These are phyloP conservation scores for Microplitis mediator DNA, from an alignment of 1,140 invertebrate species.

Conservation along the genomic window DNA sequence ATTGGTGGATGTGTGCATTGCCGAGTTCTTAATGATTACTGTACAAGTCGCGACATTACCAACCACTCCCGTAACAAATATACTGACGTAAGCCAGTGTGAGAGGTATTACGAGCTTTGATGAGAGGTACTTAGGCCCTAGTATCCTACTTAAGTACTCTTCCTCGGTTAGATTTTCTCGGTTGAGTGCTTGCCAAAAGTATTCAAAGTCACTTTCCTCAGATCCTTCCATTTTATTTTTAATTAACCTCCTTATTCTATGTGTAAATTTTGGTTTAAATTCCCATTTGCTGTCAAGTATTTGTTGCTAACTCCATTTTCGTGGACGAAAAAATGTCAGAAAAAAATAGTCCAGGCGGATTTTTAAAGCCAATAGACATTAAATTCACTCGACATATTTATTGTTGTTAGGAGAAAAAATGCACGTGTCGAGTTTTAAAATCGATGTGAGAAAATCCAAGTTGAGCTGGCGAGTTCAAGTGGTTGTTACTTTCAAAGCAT, in stretches of 20 bases:
- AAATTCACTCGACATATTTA: too few relatives aligned
- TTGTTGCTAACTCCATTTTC: too few relatives aligned
- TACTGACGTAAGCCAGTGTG: slow-evolving; percentile 76
- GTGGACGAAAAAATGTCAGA: too few relatives aligned
- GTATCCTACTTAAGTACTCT: slow-evolving; percentile 50
- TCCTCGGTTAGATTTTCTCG: slow-evolving; percentile 48
- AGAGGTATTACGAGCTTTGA: slow-evolving; percentile 65
- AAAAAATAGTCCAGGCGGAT: too few relatives aligned
- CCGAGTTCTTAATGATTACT: slow-evolving; percentile 83
- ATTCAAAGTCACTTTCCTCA: slow-evolving; percentile 20
- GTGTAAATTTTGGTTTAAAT: too few relatives aligned
- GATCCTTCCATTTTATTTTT: slow-evolving; percentile 3
- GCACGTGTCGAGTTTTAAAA: neutral
- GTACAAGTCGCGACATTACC: slow-evolving; percentile 89
- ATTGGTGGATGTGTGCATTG: slow-evolving; percentile 86
- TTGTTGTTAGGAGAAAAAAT: neutral
- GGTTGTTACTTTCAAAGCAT: too few relatives aligned
- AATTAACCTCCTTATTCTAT: neutral
- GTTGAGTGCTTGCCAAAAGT: slow-evolving; percentile 28
- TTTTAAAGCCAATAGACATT: too few relatives aligned
- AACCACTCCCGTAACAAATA: slow-evolving; percentile 84
- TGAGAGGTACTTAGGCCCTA: slow-evolving; percentile 59
- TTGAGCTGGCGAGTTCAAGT: neutral
- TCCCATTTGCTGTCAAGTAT: too few relatives aligned
- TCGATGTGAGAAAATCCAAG: neutral